phyloP scores from a whole-genome alignment of 2,113 vertebrate genomes.

The Burhinus bistriatus region DNA sequence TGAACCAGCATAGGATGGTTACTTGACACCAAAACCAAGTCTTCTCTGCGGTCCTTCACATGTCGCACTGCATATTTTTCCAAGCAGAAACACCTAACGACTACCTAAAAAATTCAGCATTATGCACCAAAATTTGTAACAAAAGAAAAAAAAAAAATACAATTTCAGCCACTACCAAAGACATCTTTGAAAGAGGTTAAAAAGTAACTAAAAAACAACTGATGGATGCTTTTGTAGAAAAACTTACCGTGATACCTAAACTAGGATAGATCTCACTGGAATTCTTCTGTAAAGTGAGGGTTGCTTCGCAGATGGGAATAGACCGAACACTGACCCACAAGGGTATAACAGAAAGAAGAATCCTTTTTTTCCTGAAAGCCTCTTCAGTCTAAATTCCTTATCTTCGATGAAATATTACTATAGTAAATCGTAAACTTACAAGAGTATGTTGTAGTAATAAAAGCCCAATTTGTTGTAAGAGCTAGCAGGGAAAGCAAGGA shows the following conservation, averaged over 20 bases:
- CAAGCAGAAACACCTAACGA: background rate
- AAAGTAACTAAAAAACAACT: background rate
- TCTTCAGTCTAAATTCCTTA: background rate
- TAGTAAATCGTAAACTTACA: background rate
- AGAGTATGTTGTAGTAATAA: background rate
- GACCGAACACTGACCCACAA: background rate
- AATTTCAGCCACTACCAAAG: background rate
- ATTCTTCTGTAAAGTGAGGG: background rate
- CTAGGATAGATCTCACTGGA: background rate
- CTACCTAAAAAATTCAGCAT: background rate
- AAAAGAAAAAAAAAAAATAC: background rate
- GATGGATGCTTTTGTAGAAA: background rate
- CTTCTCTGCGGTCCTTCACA: rapidly evolving
- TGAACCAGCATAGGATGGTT: background rate
- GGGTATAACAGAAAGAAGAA: background rate
- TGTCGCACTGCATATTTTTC: too few relatives aligned
- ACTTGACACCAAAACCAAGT: background rate
- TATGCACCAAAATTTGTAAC: background rate
- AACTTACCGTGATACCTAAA: background rate
- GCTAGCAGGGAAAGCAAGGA: background rate
- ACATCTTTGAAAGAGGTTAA: background rate
- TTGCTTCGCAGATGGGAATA: background rate
- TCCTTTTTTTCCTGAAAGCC: background rate
- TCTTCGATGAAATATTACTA: background rate
- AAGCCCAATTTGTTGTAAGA: background rate